A percentile compares a stretch with the other conserved stretches of the same genome.
phyloP scores from a whole-genome alignment of 2,888 invertebrate genomes.

The Eurois occulta region DNA sequence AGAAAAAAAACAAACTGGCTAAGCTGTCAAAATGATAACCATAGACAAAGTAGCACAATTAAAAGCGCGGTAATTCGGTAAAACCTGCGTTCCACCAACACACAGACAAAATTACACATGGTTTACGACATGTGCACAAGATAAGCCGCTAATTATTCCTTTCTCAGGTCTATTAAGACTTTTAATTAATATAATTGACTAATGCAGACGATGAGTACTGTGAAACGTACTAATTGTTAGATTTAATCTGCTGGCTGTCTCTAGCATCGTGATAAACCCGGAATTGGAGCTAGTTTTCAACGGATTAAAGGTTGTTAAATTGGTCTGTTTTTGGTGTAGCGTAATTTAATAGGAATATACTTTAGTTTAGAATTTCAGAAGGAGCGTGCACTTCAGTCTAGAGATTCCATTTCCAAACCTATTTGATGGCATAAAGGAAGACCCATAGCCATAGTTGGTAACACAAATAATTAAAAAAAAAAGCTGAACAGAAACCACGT shows the following conservation, averaged over 20 bases:
- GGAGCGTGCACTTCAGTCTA: background rate
- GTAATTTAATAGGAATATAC: background rate
- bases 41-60: conserved; percentile 29
- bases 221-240: conserved; percentile 58
- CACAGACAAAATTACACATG: conserved; percentile 39
- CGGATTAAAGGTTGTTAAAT: conserved; percentile 3
- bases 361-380: background rate
- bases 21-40: conserved; percentile 18
- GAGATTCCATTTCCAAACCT: background rate
- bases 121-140: conserved; percentile 59
- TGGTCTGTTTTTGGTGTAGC: background rate
- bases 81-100: background rate
- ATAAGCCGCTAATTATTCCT: conserved; percentile 57
- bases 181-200: conserved; percentile 68
- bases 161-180: conserved; percentile 67
- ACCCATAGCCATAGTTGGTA: background rate
- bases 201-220: conserved; percentile 57
- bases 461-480: background rate
- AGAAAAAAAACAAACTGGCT: background rate
- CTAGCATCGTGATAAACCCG: conserved; percentile 25
- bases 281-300: conserved; percentile 22
- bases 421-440: background rate
- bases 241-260: conserved; percentile 50
- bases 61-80: conserved; percentile 7
- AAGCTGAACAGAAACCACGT: background rate